Evolutionary conservation across 2,797 vertebrate species (phyloP).

Genomic region (Nyctalus aviator): DNA sequence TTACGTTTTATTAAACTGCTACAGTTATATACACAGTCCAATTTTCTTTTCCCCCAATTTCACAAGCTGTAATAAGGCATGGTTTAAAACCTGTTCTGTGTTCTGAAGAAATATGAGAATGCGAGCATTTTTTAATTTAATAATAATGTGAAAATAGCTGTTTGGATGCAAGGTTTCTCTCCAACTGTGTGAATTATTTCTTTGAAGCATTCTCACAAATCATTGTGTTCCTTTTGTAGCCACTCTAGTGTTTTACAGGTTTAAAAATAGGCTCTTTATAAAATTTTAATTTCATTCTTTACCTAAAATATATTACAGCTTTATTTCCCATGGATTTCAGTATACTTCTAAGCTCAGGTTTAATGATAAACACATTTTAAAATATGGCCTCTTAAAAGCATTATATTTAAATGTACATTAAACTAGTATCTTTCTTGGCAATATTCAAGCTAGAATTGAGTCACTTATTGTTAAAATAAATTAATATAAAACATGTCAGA

Average conservation of each 20-base stretch:
- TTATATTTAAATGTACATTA: slow-evolving; percentile 23
- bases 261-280: slow-evolving; percentile 28
- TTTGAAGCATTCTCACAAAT: slow-evolving; percentile 1
- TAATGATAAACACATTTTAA: background rate
- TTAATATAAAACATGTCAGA: slow-evolving; percentile 34
- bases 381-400: background rate
- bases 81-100: background rate
- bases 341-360: background rate
- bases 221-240: background rate
- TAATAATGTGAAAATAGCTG: slow-evolving; percentile 6
- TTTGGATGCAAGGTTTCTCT: background rate
- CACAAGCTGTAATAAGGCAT: slow-evolving; percentile 50
- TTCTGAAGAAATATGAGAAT: slow-evolving; percentile 57
- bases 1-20: slow-evolving; percentile 39
- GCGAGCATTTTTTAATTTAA: background rate
- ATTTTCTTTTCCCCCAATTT: slow-evolving; percentile 62
- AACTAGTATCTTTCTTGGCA: background rate
- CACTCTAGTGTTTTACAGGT: background rate
- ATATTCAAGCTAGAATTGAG: background rate
- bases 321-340: background rate
- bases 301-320: background rate
- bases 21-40: slow-evolving; percentile 23
- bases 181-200: background rate
- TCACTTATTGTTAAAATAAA: background rate
- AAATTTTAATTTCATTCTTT: background rate